These are phyloP conservation scores for Anguilla anguilla DNA, from an alignment of 2,797 vertebrate species.

Conservation along the genomic window DNA sequence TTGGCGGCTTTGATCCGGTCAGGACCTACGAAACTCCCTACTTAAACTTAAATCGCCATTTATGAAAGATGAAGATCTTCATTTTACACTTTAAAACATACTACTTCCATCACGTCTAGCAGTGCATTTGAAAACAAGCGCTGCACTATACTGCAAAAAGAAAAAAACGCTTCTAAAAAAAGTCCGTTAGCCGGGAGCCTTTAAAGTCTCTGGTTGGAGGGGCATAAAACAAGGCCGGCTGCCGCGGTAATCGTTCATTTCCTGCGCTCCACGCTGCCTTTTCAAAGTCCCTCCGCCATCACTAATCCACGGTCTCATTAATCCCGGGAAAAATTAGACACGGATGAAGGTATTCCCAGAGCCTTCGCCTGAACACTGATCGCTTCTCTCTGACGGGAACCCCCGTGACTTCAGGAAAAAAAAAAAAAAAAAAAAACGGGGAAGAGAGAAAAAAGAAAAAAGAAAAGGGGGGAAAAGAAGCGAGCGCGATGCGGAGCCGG, in stretches of 20 bases:
- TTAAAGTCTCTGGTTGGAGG: background rate
- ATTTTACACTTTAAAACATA: background rate
- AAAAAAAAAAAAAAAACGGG: background rate
- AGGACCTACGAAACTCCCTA: background rate
- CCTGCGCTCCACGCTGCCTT: constrained; percentile 55
- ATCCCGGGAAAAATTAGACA: constrained; percentile 55
- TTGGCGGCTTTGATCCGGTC: background rate
- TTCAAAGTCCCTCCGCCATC: constrained; percentile 55
- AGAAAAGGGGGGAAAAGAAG: too few species aligned
- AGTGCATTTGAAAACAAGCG: background rate
- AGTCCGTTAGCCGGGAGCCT: background rate
- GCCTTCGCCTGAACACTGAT: background rate
- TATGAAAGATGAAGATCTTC: background rate
- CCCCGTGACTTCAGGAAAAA: background rate
- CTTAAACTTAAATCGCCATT: background rate
- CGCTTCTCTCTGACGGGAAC: constrained; percentile 20
- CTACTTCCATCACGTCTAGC: background rate
- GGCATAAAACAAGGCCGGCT: constrained; percentile 30
- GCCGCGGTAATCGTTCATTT: constrained; percentile 57
- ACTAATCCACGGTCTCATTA: constrained; percentile 59
- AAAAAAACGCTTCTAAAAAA: background rate
- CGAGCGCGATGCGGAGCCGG: background rate
- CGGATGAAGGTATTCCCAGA: constrained; percentile 40
- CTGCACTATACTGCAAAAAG: background rate
- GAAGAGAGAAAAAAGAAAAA: background rate